Conservation (phyloP, 2,113 vertebrate species). For the Origma solitaria region DNA sequence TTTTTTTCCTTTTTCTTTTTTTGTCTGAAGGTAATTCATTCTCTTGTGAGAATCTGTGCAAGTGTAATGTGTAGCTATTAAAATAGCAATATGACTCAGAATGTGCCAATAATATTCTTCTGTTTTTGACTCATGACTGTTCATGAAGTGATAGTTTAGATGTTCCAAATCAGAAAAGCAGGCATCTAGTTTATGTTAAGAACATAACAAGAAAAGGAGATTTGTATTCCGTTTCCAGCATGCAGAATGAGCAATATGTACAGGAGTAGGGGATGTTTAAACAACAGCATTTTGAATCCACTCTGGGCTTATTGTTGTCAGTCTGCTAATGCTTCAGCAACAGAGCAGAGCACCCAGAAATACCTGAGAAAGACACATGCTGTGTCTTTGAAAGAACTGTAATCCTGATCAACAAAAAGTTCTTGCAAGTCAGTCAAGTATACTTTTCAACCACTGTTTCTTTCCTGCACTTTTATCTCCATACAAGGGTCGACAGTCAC, state of each 20-base stretch:
- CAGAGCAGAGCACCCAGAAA: neutral
- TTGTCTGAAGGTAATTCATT: neutral
- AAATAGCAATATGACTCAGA: constrained; percentile 5
- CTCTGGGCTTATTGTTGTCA: neutral
- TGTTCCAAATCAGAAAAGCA: constrained; percentile 42
- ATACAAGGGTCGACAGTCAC: neutral
- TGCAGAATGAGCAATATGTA: constrained; percentile 2
- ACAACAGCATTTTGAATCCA: neutral
- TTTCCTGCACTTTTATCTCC: neutral
- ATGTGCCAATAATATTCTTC: neutral
- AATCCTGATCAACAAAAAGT: neutral
- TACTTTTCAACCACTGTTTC: neutral
- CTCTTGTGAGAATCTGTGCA: constrained; percentile 9
- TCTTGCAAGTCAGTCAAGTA: neutral
- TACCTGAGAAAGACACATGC: neutral
- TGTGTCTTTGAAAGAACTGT: neutral
- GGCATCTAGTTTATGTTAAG: constrained; percentile 9
- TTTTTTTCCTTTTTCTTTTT: neutral
- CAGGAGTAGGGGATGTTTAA: neutral
- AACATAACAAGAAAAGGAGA: constrained; percentile 19
- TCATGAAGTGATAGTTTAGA: neutral
- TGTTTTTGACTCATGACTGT: neutral
- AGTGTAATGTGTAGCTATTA: neutral
- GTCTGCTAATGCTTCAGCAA: neutral
- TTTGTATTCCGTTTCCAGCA: neutral